These are phyloP conservation scores for Cryptus armator DNA, from an alignment of 2,888 invertebrate species.

Conservation along the genomic window DNA sequence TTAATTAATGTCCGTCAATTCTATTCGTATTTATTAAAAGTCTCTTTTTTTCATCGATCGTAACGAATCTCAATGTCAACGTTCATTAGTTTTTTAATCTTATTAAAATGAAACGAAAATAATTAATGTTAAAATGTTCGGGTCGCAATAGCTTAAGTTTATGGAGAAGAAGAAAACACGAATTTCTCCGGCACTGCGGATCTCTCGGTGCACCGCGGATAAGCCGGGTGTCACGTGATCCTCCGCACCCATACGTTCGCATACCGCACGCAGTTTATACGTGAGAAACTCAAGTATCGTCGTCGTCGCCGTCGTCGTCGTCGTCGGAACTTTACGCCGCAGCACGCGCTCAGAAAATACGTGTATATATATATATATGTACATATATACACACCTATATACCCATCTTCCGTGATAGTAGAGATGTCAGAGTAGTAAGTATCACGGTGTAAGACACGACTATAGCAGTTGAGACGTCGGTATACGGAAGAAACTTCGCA, in stretches of 20 bases:
- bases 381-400: not conserved
- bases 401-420: not conserved
- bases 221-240: slow-evolving; percentile 58
- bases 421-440: not conserved
- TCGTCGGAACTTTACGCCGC: slow-evolving; percentile 25
- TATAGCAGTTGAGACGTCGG: not conserved
- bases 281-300: slow-evolving; percentile 47
- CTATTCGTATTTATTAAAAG: not conserved
- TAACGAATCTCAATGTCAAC: not conserved
- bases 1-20: not conserved
- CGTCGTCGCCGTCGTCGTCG: slow-evolving; percentile 36
- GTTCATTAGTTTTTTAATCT: not conserved
- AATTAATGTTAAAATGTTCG: no score
- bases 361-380: slow-evolving; percentile 6
- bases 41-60: not conserved
- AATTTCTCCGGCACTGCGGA: slow-evolving; percentile 39
- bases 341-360: slow-evolving; percentile 17
- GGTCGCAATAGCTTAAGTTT: not conserved
- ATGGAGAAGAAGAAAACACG: not conserved
- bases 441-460: not conserved
- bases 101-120: not conserved
- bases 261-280: slow-evolving; percentile 51
- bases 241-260: slow-evolving; percentile 42
- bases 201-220: slow-evolving; percentile 33
- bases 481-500: slow-evolving; percentile 17